A percentile compares a stretch with the other conserved stretches of the same genome.
Conservation (phyloP, 2,888 invertebrate species). For the Drosophila sordidula region DNA sequence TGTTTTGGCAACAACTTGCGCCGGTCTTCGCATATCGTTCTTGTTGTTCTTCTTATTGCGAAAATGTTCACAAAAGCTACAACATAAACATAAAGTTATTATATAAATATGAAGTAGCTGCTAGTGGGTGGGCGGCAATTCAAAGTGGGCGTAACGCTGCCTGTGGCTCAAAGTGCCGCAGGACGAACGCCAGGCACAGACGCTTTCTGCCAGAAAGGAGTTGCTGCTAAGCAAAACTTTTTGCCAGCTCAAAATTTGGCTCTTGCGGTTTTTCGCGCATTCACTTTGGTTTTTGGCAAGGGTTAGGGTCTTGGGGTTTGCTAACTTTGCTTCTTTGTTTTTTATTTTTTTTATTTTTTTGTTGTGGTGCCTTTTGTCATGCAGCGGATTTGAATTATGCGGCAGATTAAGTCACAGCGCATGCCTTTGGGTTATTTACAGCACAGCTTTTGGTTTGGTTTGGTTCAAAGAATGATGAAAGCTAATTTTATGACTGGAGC, state of each 20-base stretch:
- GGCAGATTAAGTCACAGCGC: constrained; percentile 74
- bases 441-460: constrained; percentile 7
- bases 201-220: constrained; percentile 24
- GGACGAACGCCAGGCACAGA: constrained; percentile 6
- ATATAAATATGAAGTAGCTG: constrained; percentile 75
- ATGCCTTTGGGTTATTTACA: constrained; percentile 70
- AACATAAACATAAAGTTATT: constrained; percentile 80
- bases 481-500: constrained; percentile 16
- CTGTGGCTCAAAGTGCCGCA: constrained; percentile 27
- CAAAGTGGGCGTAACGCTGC: constrained; percentile 41
- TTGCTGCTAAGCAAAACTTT: constrained; percentile 36
- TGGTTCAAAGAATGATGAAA: constrained; percentile 39
- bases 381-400: constrained; percentile 66
- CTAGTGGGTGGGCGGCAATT: constrained; percentile 17
- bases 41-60: constrained; percentile 40
- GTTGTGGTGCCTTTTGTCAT: constrained; percentile 31
- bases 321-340: constrained; percentile 17
- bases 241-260: constrained; percentile 41
- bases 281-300: constrained; percentile 28
- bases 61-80: constrained; percentile 55
- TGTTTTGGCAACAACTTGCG: constrained; percentile 48
- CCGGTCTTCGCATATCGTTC: constrained; percentile 29
- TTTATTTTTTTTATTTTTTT: constrained; percentile 12
- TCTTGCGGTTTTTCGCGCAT: constrained; percentile 21
- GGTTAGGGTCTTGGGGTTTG: constrained; percentile 18